These are phyloP conservation scores for Cyphomyrus plagiostoma DNA, from an alignment of 2,113 vertebrate genomes.

Conservation along the genomic window DNA sequence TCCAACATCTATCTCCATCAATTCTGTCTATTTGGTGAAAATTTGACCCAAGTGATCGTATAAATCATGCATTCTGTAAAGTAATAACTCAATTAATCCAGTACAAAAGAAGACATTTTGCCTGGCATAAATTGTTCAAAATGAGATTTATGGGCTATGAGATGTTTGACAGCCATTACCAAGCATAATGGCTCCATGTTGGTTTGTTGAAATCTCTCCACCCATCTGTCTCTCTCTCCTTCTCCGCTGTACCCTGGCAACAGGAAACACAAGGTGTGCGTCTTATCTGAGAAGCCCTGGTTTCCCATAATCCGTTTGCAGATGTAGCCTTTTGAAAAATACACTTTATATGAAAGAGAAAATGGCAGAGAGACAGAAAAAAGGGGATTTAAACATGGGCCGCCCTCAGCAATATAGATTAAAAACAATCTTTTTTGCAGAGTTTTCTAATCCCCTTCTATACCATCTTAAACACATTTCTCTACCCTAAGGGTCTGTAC, in stretches of 20 bases:
- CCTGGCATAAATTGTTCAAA: not conserved
- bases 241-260: not conserved
- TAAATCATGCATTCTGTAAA: not conserved
- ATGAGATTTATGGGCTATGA: constrained; percentile 5
- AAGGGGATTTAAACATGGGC: not conserved
- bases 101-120: constrained; percentile 10
- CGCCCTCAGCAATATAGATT: not conserved
- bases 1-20: not conserved
- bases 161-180: not conserved
- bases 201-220: not conserved
- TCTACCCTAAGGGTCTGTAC: not conserved
- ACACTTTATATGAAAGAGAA: not conserved
- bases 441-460: not conserved
- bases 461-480: not conserved
- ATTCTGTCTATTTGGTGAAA: not conserved
- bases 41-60: not conserved
- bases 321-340: not conserved
- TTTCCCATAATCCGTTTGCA: not conserved
- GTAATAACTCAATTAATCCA: constrained; percentile 5
- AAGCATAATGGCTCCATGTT: not conserved
- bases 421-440: not conserved
- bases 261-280: not conserved
- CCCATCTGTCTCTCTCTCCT: not conserved
- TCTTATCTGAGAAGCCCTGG: not conserved
- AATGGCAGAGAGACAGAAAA: not conserved